These are phyloP conservation scores for Eristalinus aeneus DNA, from an alignment of 2,888 invertebrate species.

Conservation along the genomic window DNA sequence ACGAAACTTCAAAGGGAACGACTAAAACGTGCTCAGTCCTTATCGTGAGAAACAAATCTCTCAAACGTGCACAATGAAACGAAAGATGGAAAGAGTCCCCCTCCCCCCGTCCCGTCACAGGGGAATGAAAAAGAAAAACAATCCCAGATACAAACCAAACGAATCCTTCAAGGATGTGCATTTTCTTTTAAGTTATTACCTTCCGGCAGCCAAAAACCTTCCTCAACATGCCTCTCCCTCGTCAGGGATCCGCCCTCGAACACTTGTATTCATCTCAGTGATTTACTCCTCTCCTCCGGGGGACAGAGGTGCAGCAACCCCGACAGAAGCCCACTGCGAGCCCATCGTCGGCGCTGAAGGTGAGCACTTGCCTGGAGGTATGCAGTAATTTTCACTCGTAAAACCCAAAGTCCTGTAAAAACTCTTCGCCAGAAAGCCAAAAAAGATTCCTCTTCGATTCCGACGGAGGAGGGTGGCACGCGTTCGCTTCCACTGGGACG, in stretches of 20 bases:
- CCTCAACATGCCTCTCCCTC: background rate
- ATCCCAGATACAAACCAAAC: slow-evolving; percentile 22
- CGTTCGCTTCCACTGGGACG: background rate
- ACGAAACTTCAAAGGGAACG: slow-evolving; percentile 59
- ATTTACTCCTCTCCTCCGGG: slow-evolving; percentile 55
- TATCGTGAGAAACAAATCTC: slow-evolving; percentile 60
- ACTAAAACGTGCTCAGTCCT: slow-evolving; percentile 58
- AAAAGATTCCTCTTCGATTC: slow-evolving; percentile 34
- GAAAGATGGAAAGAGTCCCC: background rate
- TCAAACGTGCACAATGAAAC: slow-evolving; percentile 46
- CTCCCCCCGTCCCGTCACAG: background rate
- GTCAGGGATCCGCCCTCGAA: background rate
- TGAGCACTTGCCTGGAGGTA: slow-evolving; percentile 36
- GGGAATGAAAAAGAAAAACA: background rate
- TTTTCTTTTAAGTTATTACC: slow-evolving; percentile 62
- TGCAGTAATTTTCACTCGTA: slow-evolving; percentile 66
- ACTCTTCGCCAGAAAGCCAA: slow-evolving; percentile 27
- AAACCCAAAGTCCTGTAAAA: slow-evolving; percentile 61
- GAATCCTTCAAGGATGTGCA: slow-evolving; percentile 64
- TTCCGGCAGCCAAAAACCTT: slow-evolving; percentile 27
- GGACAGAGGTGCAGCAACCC: background rate
- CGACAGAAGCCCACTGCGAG: background rate
- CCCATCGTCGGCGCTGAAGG: background rate
- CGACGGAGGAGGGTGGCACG: no score
- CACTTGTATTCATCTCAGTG: slow-evolving; percentile 25